Base-by-base conservation (phyloP, 2,113 vertebrate genomes). In the Cariama cristata region DNA sequence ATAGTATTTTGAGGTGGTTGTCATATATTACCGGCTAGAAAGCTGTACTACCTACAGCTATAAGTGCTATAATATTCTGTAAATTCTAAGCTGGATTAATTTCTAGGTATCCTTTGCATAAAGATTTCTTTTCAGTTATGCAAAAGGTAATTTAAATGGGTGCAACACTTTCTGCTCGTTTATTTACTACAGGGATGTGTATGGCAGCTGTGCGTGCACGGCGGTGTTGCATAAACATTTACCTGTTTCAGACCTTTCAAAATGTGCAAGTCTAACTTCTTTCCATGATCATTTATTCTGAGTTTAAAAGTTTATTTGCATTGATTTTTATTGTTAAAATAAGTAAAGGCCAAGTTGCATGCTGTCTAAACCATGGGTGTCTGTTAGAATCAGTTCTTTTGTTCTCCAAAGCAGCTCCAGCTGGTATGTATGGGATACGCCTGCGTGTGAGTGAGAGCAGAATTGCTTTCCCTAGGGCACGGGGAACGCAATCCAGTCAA, bases 401-500 rank as follows among this genome's bases (percentile, higher is more conserved):
- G 32, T 72, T 71, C 50, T 91, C 58, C 32, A 33, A 5, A 79
- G 8, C 13, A 52, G 15, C 55, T 69, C n/a, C 42, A 66, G 68
- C 72, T 77, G 67, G n/a, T 4, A 8, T 18, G 1, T 6, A 4
- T 24, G 52, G 56, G 18, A 2, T 60, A 30, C 30, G 15, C 38
- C 60, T 93, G 81, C 11, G 1, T 16, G 20, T 12, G n/a, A 26
- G 8, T 26, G 28, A 72, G 68, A 60, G 32, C 60, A 77, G 60
- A 92, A 23, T 35, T 53, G 23, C 40, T 86, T 60, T 88, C 26
- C 18, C 35, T 13, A 9, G 44, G 62, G 79, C 44, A 60, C 3
- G 2, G 45, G 24, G 30, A 79, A 59, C 1, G 9, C 49, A 72
- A 26, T 4, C 9, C 35, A 35, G 21, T 9, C 30, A 1, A 0